Evolutionary conservation across 2,888 invertebrate genomes (phyloP), one percentile per base, ranked within the genome.

Genomic region (Drosophila nr. medialis): DNA sequence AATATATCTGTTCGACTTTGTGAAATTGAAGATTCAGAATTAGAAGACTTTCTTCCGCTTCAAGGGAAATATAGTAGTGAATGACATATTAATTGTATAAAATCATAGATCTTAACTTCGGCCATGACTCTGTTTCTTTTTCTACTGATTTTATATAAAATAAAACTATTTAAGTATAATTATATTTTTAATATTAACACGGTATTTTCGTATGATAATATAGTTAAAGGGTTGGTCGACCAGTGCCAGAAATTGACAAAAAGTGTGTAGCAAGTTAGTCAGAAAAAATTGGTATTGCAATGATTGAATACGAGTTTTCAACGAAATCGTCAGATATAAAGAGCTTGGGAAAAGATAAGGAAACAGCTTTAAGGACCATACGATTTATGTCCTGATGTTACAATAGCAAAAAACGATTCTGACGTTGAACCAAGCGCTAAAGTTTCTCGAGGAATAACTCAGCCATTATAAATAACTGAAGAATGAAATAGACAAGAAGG

Each of bases 11-110:
- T 96, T 61, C 96, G 96, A 92, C 94, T 98, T 77, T 98, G 98
- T 94, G 98, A 98, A 94, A 97, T 98, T 91, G 98, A 98, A 93
- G 97, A 97, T 93, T 96, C 96, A 53, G 97, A 97, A 92, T 95
- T 95, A 89, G 96, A 96, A 93, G 93, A 93, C 74, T 91, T 92
- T 72, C 83, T 91, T 64, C 92, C 91, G 36, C 72, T 68, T 51
- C 72, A 72, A 48, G 72, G 64, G 42, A 72, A 74, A 75, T 68
- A 74, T 66, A 72, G 65, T 79, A 75, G 61, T 83, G 79, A 90
- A 78, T 86, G 72, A 89, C 73, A 79, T 86, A 81, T 72, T 81
- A 71, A 77, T 68, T 70, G 71, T 75, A 71, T 62, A 72, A 85
- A 76, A 72, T 65, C 54, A 71, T 89, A 75, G 64, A 74, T 80